phyloP scores from a whole-genome alignment of 2,113 vertebrate genomes.

The Prietella phreatophila region DNA sequence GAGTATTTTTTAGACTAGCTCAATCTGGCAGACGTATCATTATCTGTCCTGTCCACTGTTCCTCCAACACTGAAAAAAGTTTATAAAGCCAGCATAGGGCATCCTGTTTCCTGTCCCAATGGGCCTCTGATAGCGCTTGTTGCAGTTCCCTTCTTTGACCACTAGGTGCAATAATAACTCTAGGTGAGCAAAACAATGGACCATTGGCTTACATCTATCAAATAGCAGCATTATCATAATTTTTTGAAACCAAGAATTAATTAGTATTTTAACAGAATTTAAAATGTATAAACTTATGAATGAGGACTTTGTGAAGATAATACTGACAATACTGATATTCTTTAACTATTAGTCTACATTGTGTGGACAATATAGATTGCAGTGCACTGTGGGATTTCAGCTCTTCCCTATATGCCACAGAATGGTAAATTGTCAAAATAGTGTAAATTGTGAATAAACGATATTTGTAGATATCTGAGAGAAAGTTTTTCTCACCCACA shows the following conservation, averaged over 20 bases:
- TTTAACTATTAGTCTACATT: not conserved
- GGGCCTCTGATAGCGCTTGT: not conserved
- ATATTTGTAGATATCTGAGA: not conserved
- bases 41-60: not conserved
- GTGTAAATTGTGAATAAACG: not conserved
- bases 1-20: not conserved
- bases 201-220: not conserved
- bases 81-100: not conserved
- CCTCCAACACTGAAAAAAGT: not conserved
- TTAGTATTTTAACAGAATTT: too few species aligned
- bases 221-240: not conserved
- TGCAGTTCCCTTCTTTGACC: not conserved
- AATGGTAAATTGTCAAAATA: not conserved
- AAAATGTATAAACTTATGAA: not conserved
- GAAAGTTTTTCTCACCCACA: slow-evolving; percentile 78
- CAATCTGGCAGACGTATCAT: not conserved
- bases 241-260: too few species aligned
- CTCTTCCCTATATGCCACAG: not conserved
- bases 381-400: not conserved
- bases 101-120: not conserved
- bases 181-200: not conserved
- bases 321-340: not conserved
- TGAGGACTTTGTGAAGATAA: not conserved
- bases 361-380: not conserved
- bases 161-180: not conserved